Percentiles rank a stretch among this genome's conserved stretches.
These are phyloP conservation scores for Eclectus roratus DNA, from an alignment of 2,113 vertebrate genomes.

Conservation along the genomic window DNA sequence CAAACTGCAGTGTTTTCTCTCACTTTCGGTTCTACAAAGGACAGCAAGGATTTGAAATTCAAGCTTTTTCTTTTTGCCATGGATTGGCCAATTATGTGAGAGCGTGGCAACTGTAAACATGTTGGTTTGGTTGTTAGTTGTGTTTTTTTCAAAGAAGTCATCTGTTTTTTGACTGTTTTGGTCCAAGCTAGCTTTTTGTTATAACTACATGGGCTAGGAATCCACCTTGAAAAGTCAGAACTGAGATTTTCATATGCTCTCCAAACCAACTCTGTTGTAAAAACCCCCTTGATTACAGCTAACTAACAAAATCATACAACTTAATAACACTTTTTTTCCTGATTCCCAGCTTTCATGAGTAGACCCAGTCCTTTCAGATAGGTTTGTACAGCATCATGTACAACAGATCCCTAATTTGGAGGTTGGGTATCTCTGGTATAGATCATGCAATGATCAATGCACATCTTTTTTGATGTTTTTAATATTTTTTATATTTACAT, in stretches of 20 bases:
- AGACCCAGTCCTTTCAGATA: neutral
- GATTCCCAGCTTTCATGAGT: neutral
- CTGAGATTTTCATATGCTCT: neutral
- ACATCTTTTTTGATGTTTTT: neutral
- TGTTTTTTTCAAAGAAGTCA: neutral
- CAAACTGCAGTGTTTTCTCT: neutral
- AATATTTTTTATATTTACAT: no score
- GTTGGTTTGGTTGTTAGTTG: neutral
- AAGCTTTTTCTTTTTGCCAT: neutral
- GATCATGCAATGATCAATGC: neutral
- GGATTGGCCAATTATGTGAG: neutral
- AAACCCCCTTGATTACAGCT: neutral
- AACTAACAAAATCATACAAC: neutral
- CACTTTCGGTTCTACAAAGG: slow-evolving; percentile 28
- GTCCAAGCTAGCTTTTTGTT: neutral
- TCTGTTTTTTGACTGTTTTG: neutral
- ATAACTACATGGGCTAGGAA: neutral
- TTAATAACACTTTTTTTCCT: neutral
- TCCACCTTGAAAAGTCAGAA: neutral
- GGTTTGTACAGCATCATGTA: neutral
- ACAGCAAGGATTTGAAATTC: neutral
- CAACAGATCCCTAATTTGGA: neutral
- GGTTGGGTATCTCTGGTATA: neutral
- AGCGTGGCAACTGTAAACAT: neutral
- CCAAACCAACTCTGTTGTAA: neutral